phyloP scores from a whole-genome alignment of 2,888 invertebrate species.

The Agrochola lychnidis region DNA sequence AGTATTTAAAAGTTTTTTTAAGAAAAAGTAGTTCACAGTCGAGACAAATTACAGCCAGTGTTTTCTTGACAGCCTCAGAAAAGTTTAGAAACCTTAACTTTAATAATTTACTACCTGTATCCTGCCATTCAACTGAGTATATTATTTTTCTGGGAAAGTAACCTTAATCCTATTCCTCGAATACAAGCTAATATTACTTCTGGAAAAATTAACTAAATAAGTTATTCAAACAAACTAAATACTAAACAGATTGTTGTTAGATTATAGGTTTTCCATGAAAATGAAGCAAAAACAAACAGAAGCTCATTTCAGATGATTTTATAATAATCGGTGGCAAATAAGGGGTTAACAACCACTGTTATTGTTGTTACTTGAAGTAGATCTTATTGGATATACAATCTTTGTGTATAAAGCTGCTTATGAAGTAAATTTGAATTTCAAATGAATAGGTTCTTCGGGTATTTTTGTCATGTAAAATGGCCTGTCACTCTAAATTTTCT shows the following conservation, averaged over 20 bases:
- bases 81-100: background rate
- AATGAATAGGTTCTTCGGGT: no score
- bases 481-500: no score
- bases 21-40: background rate
- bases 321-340: background rate
- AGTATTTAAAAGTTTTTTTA: background rate
- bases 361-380: no score
- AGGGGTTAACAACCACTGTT: no score
- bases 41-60: background rate
- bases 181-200: background rate
- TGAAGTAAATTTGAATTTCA: no score
- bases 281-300: background rate
- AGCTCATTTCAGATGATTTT: background rate
- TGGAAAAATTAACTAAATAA: background rate
- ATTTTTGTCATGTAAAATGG: no score
- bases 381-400: no score
- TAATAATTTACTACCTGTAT: background rate
- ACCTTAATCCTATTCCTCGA: background rate
- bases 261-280: constrained; percentile 17
- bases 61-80: background rate
- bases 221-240: no score
- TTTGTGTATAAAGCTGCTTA: no score
- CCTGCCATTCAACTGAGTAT: background rate
- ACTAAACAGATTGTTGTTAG: no score
- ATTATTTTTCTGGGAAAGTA: constrained; percentile 14